phyloP scores from a whole-genome alignment of 2,113 vertebrate species.

The Narcine bancroftii region DNA sequence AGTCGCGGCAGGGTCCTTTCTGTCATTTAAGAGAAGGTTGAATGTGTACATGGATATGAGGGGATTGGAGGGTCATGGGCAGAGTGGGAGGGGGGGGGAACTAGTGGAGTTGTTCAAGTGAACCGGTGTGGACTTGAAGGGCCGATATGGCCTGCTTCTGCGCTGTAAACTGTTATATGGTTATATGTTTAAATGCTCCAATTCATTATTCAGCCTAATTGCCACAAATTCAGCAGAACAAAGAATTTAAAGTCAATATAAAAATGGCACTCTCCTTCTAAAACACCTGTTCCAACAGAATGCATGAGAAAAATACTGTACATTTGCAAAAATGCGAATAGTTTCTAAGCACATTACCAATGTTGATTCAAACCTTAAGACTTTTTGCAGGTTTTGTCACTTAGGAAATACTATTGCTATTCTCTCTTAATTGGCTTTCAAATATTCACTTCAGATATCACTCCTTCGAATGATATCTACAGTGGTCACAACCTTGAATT shows the following conservation, averaged over 20 bases:
- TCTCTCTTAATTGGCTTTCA: background rate
- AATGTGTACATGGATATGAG: no score
- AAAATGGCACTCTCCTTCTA: background rate
- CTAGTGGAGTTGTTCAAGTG: no score
- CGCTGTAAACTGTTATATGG: no score
- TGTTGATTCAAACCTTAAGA: background rate
- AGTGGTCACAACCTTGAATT: background rate
- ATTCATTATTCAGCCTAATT: background rate
- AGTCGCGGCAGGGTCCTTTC: no score
- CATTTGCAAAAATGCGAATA: background rate
- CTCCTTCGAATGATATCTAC: no score
- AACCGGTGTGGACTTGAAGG: no score
- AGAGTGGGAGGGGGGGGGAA: no score
- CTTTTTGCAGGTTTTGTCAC: background rate
- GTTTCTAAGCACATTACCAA: background rate
- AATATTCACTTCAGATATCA: background rate
- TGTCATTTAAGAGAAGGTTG: no score
- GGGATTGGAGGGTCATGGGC: no score
- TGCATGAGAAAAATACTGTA: background rate
- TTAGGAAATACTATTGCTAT: background rate
- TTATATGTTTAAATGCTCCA: background rate
- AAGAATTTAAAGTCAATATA: background rate
- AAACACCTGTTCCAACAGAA: background rate
- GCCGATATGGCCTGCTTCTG: no score
- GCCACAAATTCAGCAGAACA: background rate